A percentile compares a stretch with the other conserved stretches of the same genome.
These are phyloP conservation scores for Tetramorium alpestre DNA, from an alignment of 1,140 invertebrate genomes.

Conservation along the genomic window DNA sequence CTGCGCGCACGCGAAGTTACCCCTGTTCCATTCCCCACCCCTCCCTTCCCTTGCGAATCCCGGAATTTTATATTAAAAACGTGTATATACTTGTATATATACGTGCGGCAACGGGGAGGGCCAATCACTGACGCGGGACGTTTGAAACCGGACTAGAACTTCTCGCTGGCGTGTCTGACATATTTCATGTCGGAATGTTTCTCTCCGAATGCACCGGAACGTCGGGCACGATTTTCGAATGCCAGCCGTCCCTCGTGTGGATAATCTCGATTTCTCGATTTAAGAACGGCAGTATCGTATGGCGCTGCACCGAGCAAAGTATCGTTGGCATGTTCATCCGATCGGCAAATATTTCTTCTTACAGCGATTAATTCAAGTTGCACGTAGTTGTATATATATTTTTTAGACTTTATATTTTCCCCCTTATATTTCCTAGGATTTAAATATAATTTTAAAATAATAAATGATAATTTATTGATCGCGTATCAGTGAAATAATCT, in stretches of 20 bases:
- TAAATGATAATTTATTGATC: not conserved
- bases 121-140: conserved; percentile 48
- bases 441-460: not conserved
- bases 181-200: conserved; percentile 71
- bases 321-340: conserved; percentile 15
- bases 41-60: not conserved
- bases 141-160: conserved; percentile 65
- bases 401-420: not conserved
- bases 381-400: not conserved
- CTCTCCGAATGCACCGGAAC: conserved; percentile 64
- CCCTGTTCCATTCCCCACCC: conserved; percentile 33
- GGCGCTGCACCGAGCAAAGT: not conserved
- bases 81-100: not conserved
- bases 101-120: not conserved
- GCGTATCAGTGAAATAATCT: not conserved
- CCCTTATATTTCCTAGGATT: too few species aligned
- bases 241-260: conserved; percentile 62
- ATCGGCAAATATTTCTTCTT: conserved; percentile 41
- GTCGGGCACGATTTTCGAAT: conserved; percentile 65
- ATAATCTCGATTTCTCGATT: conserved; percentile 68
- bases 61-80: conserved; percentile 67
- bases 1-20: not conserved
- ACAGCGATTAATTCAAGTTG: conserved; percentile 26
- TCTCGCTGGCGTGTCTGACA: conserved; percentile 66
- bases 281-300: conserved; percentile 7